phyloP scores from a whole-genome alignment of 2,888 invertebrate species.

The Epiblema foenella region DNA sequence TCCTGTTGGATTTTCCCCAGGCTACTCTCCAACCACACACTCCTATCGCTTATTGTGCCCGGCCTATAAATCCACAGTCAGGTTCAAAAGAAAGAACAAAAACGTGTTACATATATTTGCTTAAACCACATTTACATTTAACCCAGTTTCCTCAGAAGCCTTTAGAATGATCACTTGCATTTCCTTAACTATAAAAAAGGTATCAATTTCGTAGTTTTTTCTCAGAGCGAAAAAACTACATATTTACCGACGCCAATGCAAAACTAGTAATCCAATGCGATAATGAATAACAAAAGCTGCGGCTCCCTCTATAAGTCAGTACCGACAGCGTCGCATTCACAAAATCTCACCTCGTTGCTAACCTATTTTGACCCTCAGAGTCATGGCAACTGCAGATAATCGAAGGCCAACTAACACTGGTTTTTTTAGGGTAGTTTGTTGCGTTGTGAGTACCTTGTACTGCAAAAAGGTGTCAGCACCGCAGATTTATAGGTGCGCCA shows the following conservation, averaged over 20 bases:
- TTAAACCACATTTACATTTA: too few species aligned
- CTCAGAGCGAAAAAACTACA: not conserved
- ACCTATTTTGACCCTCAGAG: not conserved
- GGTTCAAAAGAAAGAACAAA: too few species aligned
- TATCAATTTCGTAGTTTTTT: too few species aligned
- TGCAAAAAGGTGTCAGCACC: constrained; percentile 37
- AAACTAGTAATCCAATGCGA: constrained; percentile 26
- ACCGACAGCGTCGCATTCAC: constrained; percentile 33
- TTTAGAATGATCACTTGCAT: too few species aligned
- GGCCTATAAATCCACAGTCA: too few species aligned
- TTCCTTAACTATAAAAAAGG: too few species aligned
- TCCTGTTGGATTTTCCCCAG: too few species aligned
- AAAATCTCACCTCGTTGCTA: not conserved
- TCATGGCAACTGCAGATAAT: not conserved
- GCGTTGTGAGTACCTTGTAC: not conserved
- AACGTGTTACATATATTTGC: too few species aligned
- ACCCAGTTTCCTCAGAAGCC: too few species aligned
- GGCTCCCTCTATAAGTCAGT: constrained; percentile 31
- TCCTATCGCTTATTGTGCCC: too few species aligned
- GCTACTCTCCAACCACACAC: too few species aligned
- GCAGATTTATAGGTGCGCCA: constrained; percentile 36
- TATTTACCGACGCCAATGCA: not conserved
- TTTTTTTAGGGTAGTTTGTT: not conserved
- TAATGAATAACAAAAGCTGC: constrained; percentile 35
- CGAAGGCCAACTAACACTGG: not conserved